These are phyloP conservation scores for Ormyrus nitidulus DNA, from an alignment of 2,888 invertebrate genomes.

Conservation along the genomic window DNA sequence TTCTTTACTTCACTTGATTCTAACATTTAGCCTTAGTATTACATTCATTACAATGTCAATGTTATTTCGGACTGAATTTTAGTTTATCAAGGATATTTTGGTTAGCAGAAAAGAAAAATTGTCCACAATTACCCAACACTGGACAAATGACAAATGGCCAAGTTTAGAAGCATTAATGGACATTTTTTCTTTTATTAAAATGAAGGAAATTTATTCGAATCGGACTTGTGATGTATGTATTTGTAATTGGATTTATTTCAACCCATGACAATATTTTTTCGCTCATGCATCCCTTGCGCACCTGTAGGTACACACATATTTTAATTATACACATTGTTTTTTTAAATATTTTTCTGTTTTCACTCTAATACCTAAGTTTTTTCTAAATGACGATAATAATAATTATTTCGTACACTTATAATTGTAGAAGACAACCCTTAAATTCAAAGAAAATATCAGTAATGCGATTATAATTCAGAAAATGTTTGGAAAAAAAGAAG, in stretches of 20 bases:
- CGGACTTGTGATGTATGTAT: slow-evolving; percentile 43
- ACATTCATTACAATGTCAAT: slow-evolving; percentile 39
- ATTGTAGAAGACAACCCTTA: slow-evolving; percentile 54
- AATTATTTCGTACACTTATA: slow-evolving; percentile 53
- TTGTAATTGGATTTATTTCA: slow-evolving; percentile 52
- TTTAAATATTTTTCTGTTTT: slow-evolving; percentile 65
- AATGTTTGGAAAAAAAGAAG: slow-evolving; percentile 11
- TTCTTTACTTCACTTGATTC: slow-evolving; percentile 36
- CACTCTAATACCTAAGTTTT: slow-evolving; percentile 62
- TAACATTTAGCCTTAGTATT: slow-evolving; percentile 28
- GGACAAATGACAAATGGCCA: slow-evolving; percentile 6
- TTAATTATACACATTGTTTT: slow-evolving; percentile 71
- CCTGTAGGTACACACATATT: slow-evolving; percentile 66
- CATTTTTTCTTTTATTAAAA: slow-evolving; percentile 33
- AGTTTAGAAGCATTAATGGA: slow-evolving; percentile 24
- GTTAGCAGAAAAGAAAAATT: slow-evolving; percentile 9
- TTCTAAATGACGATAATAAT: slow-evolving; percentile 56
- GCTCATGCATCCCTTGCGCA: slow-evolving; percentile 58
- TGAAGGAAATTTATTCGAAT: slow-evolving; percentile 36
- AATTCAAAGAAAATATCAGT: slow-evolving; percentile 34
- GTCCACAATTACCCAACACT: slow-evolving; percentile 3
- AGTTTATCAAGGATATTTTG: slow-evolving; percentile 9
- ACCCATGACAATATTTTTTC: slow-evolving; percentile 57
- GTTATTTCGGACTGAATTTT: neutral
- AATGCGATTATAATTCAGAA: slow-evolving; percentile 38